Evolutionary conservation across 2,797 vertebrate genomes (phyloP), one percentile per base, ranked within the genome.

Genomic region (Cyclopterus lumpus): DNA sequence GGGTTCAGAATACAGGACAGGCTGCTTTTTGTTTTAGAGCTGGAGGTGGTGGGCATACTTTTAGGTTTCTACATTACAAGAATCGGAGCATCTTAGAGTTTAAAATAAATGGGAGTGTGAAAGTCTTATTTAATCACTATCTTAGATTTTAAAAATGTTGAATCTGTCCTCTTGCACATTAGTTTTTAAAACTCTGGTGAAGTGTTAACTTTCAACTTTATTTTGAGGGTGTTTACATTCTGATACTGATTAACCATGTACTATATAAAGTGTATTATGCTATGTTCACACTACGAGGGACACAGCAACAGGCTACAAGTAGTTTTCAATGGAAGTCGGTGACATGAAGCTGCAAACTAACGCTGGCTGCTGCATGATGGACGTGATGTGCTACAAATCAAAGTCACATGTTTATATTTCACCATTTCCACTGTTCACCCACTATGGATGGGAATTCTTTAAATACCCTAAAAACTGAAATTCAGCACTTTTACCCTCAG

Each of bases 11-110:
- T 67, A 92, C 87, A 65, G 86, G 84, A 93, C 89, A 89, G 75
- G 86, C 90, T 84, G 84, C 87, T 91, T 93, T 93, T 94, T 95
- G 89, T 83, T 64, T 88, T 64, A 63, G 51, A 84, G 72, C 81
- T 76, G 80, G 84, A 77, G 86, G 77, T 84, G 72, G 59, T 66
- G 61, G 73, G 88, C 81, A 84, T 58, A 81, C 36, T 68, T 77
- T 68, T 57, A 77, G 60, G 58, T 82, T 76, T 79, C 44, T 66
- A 63, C 46, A 71, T 83, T 60, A 46, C 62, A 77, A 44, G 24
- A 77, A 69, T 71, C 58, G 16, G 70, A 53, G 46, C 68, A 67
- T 75, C 40, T 86, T 44, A 70, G 51, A 62, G 34, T 83, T 62
- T 71, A 14, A 68, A 73, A 71, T 71, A 8, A 10, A 18, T 42